These are phyloP conservation scores for Melanargia galathea DNA, from an alignment of 2,888 invertebrate genomes.

Conservation along the genomic window DNA sequence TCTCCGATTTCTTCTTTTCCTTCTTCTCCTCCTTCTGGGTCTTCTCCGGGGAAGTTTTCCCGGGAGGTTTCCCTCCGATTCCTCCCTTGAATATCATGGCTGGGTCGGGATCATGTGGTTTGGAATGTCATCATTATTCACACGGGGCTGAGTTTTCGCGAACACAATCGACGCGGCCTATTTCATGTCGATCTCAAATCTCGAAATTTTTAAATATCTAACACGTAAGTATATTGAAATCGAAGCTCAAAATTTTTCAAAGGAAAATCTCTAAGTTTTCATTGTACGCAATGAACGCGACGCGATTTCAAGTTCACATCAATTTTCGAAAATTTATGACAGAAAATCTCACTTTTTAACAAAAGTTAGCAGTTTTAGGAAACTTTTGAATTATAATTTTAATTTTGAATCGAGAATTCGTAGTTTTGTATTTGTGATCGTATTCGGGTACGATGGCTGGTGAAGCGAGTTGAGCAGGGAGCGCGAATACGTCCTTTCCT, in stretches of 20 bases:
- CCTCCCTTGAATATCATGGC: constrained; percentile 74
- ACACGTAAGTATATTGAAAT: no score
- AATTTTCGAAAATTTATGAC: not conserved
- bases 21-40: constrained; percentile 55
- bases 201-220: no score
- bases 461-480: constrained; percentile 36
- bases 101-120: constrained; percentile 43
- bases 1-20: constrained; percentile 57
- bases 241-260: not conserved
- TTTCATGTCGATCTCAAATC: not conserved
- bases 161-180: not conserved
- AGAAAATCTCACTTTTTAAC: not conserved
- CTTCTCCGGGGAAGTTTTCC: constrained; percentile 49
- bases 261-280: constrained; percentile 3
- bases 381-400: not conserved
- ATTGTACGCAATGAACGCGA: not conserved
- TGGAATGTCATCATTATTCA: constrained; percentile 17
- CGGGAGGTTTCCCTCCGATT: constrained; percentile 67
- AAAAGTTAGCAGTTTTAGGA: not conserved
- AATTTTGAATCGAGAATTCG: not conserved
- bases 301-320: not conserved
- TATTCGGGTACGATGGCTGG: constrained; percentile 61
- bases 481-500: constrained; percentile 50
- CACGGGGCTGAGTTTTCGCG: not conserved
- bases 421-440: constrained; percentile 50